Conservation (phyloP, 1,140 invertebrate species). For the Nephila pilipes region DNA sequence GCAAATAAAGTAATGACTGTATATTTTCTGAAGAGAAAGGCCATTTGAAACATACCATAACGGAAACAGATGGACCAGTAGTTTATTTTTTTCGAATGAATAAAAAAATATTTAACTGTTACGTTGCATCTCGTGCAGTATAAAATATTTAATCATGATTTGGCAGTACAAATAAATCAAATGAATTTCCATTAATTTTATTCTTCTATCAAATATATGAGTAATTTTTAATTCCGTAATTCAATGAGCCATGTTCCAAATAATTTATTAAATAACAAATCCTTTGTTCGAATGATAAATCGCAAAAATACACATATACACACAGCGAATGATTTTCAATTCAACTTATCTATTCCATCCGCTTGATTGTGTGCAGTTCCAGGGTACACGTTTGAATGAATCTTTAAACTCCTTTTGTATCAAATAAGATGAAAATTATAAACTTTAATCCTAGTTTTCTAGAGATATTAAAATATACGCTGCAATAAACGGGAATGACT, state of each 20-base stretch:
- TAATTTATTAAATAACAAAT: not conserved
- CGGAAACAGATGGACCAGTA: too few species aligned
- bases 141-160: not conserved
- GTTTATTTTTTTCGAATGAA: too few species aligned
- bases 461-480: conserved; percentile 23
- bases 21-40: too few species aligned
- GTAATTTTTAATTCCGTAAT: not conserved
- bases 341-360: not conserved
- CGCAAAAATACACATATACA: not conserved
- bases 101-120: too few species aligned
- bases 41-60: too few species aligned
- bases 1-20: too few species aligned
- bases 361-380: not conserved
- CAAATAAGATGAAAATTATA: conserved; percentile 37
- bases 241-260: not conserved
- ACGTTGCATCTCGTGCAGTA: not conserved
- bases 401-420: conserved; percentile 29
- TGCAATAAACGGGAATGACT: conserved; percentile 58
- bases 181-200: not conserved
- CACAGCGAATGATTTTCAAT: not conserved
- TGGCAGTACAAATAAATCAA: not conserved
- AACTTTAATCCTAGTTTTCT: conserved; percentile 48
- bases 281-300: not conserved
- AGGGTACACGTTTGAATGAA: not conserved
- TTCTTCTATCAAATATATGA: not conserved